Evolutionary conservation across 2,113 vertebrate species (phyloP), one percentile per base, ranked within the genome.

Genomic region (Noctilio leporinus): DNA sequence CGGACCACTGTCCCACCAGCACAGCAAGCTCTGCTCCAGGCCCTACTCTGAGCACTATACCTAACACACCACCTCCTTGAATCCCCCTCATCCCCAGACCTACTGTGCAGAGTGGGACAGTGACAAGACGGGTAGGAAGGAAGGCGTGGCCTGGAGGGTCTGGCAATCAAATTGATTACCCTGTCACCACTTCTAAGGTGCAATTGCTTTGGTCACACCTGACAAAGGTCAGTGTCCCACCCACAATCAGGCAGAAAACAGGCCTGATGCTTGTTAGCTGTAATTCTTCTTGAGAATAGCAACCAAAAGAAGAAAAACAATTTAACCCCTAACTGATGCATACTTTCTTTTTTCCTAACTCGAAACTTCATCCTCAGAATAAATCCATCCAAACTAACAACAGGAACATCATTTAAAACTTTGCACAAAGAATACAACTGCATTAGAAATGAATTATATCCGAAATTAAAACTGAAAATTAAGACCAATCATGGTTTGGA

Each of bases 391-490:
- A 72, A 87, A 83, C 3, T 2, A 20, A 86, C 51, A 81, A 45
- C 4, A 85, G 88, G 57, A 77, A 89, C 55, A 76, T 59, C 43
- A 81, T 6, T 85, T 43, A 80, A 80, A 91, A 89, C 35, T 55
- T 86, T 53, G 11, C 73, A 65, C 45, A 53, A 90, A 80, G 69
- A 78, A 92, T 15, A 53, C 20, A 93, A 81, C 30, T 35, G 40
- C 87, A 62, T 85, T 70, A 81, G 55, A 93, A 89, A 76, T 45
- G 67, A 62, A 14, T 30, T 67, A 19, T n/a, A 51, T 35, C 24
- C 17, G 45, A 85, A 89, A 93, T 49, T 47, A 94, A 95, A 93
- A 35, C 67, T n/a, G 10, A 77, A 96, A 90, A 55, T 85, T 6
- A 88, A 62, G 64, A 73, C 30, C 69, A 51, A 89, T 33, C 16